Conservation (phyloP, 2,113 vertebrate genomes). For the Grus americana region DNA sequence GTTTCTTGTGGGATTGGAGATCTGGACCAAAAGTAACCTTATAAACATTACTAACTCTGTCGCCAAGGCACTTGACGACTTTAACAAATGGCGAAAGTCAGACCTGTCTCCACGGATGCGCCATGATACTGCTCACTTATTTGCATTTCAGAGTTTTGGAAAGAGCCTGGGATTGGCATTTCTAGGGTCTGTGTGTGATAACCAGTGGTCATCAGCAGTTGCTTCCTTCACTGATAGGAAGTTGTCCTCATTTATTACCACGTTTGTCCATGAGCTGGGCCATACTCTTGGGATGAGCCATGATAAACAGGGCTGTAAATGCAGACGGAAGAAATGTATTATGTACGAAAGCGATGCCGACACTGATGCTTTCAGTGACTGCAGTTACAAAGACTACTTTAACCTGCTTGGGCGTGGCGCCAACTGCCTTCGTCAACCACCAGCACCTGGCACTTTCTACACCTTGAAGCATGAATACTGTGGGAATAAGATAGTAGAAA, state of each 20-base stretch:
- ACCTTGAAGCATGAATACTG: neutral
- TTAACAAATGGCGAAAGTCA: conserved; percentile 10
- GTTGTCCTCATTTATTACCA: neutral
- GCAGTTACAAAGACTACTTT: conserved; percentile 63
- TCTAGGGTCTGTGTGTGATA: neutral
- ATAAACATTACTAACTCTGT: neutral
- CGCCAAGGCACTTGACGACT: neutral
- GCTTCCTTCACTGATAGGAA: neutral
- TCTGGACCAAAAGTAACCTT: conserved; percentile 61
- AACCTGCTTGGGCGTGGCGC: fast-evolving
- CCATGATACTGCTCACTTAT: conserved; percentile 54
- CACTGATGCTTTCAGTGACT: conserved; percentile 57
- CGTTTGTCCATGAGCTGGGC: conserved; percentile 64
- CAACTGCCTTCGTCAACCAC: neutral
- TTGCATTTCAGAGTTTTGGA: conserved; percentile 36
- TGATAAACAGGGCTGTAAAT: neutral
- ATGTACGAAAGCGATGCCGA: neutral
- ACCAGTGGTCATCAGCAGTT: neutral
- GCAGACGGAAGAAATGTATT: conserved; percentile 20
- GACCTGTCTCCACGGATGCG: neutral
- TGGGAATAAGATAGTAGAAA: conserved; percentile 69
- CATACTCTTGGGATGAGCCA: conserved; percentile 66
- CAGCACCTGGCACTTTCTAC: conserved; percentile 4
- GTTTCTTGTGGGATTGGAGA: conserved; percentile 49
- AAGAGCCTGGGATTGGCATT: neutral